Percentiles rank a stretch among this genome's conserved stretches.
phyloP scores from a whole-genome alignment of 2,888 invertebrate species.

The Noctua pronuba region DNA sequence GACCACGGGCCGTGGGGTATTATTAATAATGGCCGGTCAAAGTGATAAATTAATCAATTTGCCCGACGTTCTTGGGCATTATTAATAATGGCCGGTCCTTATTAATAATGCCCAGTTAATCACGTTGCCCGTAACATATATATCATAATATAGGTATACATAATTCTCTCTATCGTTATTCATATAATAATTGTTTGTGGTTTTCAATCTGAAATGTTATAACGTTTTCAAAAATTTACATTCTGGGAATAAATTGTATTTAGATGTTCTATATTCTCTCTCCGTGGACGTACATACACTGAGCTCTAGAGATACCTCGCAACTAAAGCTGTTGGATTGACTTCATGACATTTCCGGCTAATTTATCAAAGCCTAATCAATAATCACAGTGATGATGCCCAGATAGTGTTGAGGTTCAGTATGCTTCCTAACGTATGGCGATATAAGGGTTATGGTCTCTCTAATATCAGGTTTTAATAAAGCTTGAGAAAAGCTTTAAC shows the following conservation, averaged over 20 bases:
- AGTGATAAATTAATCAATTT: too few species aligned
- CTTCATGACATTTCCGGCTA: not conserved
- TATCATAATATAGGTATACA: too few species aligned
- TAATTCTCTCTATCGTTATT: too few species aligned
- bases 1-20: too few species aligned
- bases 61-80: too few species aligned
- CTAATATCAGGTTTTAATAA: not conserved
- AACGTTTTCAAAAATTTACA: not conserved
- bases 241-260: not conserved
- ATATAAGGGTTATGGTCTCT: not conserved
- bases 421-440: not conserved
- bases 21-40: too few species aligned
- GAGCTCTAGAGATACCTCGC: not conserved
- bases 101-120: too few species aligned
- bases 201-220: not conserved
- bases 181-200: not conserved
- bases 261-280: not conserved
- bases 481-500: not conserved
- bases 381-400: slow-evolving; percentile 2
- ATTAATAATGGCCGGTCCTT: too few species aligned
- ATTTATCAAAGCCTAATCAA: not conserved
- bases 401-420: not conserved
- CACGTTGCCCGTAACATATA: too few species aligned
- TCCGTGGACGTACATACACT: not conserved
- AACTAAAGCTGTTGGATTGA: not conserved